phyloP scores from a whole-genome alignment of 2,113 vertebrate species.

The Ctenodactylus gundi region DNA sequence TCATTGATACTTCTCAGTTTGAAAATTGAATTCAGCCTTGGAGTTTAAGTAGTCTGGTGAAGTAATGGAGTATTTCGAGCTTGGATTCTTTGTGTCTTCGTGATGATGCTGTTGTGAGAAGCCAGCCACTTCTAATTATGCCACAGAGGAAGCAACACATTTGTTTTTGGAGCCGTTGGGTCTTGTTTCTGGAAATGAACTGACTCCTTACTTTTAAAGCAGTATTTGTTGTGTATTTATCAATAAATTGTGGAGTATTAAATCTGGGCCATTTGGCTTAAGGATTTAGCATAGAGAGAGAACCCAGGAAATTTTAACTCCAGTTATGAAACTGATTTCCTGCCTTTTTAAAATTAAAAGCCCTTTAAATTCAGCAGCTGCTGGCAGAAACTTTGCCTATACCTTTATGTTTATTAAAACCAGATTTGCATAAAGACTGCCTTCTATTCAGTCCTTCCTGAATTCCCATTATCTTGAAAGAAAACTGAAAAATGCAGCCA shows the following conservation, averaged over 20 bases:
- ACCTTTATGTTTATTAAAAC: not conserved
- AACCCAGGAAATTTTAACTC: not conserved
- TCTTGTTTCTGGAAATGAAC: not conserved
- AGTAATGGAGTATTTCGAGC: not conserved
- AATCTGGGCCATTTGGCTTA: not conserved
- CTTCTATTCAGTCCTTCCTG: not conserved
- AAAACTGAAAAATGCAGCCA: not conserved
- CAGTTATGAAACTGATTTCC: not conserved
- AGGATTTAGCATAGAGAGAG: not conserved
- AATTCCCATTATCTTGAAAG: not conserved
- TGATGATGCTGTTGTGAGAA: not conserved
- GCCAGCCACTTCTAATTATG: not conserved
- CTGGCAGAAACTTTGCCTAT: not conserved
- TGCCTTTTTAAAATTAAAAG: not conserved
- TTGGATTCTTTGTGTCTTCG: conserved; percentile 13
- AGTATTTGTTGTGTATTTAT: not conserved
- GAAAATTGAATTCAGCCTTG: not conserved
- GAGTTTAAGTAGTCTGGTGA: conserved; percentile 4
- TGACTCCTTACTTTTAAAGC: not conserved
- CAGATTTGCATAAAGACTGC: not conserved
- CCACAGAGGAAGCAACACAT: not conserved
- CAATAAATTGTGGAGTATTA: not conserved
- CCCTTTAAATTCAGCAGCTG: not conserved
- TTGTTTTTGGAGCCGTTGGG: not conserved
- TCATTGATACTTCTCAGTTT: not conserved